Evolutionary conservation across 1,140 invertebrate species (phyloP), one percentile per base, ranked within the genome.

Genomic region (Chironomus striatipennis): DNA sequence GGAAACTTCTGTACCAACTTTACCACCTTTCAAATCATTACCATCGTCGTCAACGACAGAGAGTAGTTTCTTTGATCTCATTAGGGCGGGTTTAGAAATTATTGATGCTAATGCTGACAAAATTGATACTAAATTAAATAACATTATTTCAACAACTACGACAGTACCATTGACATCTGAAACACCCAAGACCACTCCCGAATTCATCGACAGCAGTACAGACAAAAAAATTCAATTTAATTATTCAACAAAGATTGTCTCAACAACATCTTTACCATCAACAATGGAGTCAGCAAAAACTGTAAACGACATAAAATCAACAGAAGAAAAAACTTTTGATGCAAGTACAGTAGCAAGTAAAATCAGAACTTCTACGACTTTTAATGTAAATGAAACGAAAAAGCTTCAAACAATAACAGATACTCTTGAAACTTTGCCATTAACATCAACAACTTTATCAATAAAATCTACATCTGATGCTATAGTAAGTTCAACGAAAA

Each of bases 41-140:
- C 77, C 75, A 0, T 79, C 79, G 12, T 12, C 47, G 15, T 47
- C 43, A 47, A 47, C 9, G 9, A 81, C 77, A 24, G 79, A 82
- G 73, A 82, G 80, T 75, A 80, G 80, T 73, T 79, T 82, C 8
- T 72, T 82, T 9, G 81, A 82, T 70, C 80, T 79, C 0, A 76
- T 82, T 2, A 76, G 81, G 1, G 81, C 82, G 10, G 81, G 81
- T 24, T 75, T 82, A 0, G 80, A 82, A 75, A 81, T 81, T 43
- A 82, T 82, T 12, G 81, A 82, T 73, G 76, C 80, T 74, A 80
- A 80, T 79, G 10, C 81, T 18, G 77, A 77, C 20, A 77, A 78
- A 10, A 80, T 81, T 74, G 42, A 79, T 21, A 18, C 18, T 9
- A 15, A 70, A 18, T 20, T 70, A 70, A 70, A 21, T 57, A 57